phyloP scores from a whole-genome alignment of 2,888 invertebrate species.

The Pantelozetes paolii region DNA sequence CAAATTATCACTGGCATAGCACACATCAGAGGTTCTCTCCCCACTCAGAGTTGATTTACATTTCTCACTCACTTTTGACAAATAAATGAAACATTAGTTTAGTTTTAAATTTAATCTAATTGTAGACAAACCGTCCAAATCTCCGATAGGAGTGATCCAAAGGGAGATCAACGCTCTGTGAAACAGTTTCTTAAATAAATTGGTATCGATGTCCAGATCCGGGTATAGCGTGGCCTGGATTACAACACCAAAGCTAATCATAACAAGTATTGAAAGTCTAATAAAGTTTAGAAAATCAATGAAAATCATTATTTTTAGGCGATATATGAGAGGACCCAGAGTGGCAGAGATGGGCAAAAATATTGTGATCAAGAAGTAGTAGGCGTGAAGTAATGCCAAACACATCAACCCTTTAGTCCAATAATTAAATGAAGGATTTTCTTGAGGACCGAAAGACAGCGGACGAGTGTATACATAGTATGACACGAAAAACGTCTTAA shows the following conservation, averaged over 20 bases:
- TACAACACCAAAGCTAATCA: conserved; percentile 50
- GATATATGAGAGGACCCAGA: conserved; percentile 55
- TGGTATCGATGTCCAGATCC: conserved; percentile 51
- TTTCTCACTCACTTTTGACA: no score
- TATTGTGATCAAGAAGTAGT: conserved; percentile 55
- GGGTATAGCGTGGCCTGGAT: conserved; percentile 55
- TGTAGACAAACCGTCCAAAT: conserved; percentile 49
- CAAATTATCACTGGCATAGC: neutral
- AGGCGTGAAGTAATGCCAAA: conserved; percentile 54
- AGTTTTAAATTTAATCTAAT: no score
- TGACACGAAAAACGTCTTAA: conserved; percentile 49
- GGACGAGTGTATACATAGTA: conserved; percentile 48
- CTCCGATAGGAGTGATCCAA: conserved; percentile 53
- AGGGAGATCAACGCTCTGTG: conserved; percentile 54
- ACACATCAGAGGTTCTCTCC: neutral
- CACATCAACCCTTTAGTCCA: conserved; percentile 52
- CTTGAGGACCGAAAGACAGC: no score
- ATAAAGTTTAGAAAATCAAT: conserved; percentile 53
- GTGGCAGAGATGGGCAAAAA: conserved; percentile 55
- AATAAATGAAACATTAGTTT: neutral
- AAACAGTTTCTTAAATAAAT: conserved; percentile 51
- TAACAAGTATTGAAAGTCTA: conserved; percentile 52
- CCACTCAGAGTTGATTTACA: no score
- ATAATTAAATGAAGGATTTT: no score
- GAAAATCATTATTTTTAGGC: conserved; percentile 54